Percentiles rank a stretch among this genome's conserved stretches.
These are phyloP conservation scores for Tipula helvola DNA, from an alignment of 2,888 invertebrate genomes.

Conservation along the genomic window DNA sequence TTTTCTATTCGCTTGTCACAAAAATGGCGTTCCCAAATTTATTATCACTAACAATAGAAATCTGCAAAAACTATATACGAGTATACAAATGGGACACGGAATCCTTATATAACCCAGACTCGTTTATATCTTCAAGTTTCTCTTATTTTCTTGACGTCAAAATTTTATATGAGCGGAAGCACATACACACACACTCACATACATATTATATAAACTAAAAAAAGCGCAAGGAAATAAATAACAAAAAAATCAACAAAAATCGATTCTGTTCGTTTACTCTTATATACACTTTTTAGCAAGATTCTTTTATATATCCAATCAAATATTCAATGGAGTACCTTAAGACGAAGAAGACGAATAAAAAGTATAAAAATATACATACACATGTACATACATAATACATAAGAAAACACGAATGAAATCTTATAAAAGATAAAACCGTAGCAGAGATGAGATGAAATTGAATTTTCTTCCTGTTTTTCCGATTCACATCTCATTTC, in stretches of 20 bases:
- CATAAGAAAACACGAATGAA: background rate
- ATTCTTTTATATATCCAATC: background rate
- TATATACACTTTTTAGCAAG: background rate
- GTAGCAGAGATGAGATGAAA: background rate
- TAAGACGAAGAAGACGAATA: background rate
- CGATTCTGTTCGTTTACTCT: background rate
- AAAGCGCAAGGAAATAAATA: background rate
- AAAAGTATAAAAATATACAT: background rate
- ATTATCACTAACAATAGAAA: background rate
- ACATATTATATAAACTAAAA: background rate
- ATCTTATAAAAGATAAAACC: background rate
- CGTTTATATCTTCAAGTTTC: background rate
- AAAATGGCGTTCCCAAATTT: background rate
- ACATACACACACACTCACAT: background rate
- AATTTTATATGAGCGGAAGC: background rate
- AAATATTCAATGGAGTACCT: conserved; percentile 4
- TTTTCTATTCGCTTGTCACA: background rate
- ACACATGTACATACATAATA: background rate
- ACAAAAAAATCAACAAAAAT: background rate
- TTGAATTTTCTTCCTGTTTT: background rate
- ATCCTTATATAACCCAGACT: background rate
- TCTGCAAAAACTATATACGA: background rate
- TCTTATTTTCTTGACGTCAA: background rate
- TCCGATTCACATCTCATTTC: background rate
- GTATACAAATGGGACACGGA: background rate